Percentiles rank a stretch among this genome's conserved stretches.
phyloP scores from a whole-genome alignment of 2,888 invertebrate species.

The Noctua fimbriata region DNA sequence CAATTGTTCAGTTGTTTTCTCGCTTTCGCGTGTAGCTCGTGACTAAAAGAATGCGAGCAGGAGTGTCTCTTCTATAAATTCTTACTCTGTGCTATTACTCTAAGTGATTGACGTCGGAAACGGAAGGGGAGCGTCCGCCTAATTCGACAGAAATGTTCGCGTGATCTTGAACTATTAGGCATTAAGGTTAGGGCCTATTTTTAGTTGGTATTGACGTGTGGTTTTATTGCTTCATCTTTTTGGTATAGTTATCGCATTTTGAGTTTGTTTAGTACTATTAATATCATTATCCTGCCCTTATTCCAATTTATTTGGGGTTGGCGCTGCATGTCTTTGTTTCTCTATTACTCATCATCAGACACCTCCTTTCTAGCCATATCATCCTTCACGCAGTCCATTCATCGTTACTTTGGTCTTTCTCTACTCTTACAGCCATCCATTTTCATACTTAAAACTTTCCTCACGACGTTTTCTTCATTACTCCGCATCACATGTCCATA shows the following conservation, averaged over 20 bases:
- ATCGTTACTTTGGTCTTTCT: background rate
- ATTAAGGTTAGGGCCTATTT: constrained; percentile 17
- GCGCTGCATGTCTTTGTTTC: background rate
- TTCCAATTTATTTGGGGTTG: background rate
- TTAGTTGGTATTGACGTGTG: background rate
- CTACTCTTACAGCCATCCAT: background rate
- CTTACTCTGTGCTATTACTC: background rate
- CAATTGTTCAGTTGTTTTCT: background rate
- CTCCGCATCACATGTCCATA: background rate
- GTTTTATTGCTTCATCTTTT: background rate
- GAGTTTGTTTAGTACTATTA: background rate
- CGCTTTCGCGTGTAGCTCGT: background rate
- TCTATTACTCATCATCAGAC: too few relatives aligned
- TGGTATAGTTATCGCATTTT: background rate
- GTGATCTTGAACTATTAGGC: constrained; percentile 39
- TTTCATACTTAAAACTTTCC: background rate
- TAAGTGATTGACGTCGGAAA: constrained; percentile 39
- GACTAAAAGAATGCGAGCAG: background rate
- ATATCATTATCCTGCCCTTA: background rate
- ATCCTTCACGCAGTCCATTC: background rate
- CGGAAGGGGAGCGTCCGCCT: constrained; percentile 31
- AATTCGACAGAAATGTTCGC: constrained; percentile 42
- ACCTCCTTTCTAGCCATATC: too few relatives aligned
- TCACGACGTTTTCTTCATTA: background rate
- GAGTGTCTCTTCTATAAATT: background rate